Conservation (phyloP, 2,113 vertebrate species). For the Dicrurus megarhynchus region DNA sequence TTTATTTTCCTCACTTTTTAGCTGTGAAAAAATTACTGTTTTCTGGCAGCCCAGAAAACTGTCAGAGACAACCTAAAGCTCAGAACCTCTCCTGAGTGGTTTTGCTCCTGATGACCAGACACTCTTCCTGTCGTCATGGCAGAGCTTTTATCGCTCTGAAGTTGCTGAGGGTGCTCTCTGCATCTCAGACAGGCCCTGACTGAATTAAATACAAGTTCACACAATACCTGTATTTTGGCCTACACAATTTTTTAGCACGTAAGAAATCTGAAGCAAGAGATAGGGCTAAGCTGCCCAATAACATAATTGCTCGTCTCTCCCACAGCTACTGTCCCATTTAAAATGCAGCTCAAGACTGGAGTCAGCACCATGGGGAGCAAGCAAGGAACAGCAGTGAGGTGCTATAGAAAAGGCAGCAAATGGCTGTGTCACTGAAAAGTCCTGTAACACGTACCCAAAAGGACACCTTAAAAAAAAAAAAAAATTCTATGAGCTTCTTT, state of each 20-base stretch:
- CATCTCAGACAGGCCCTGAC: neutral
- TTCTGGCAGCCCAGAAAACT: neutral
- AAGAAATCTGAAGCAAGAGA: neutral
- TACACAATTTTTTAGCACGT: neutral
- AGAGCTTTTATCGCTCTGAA: neutral
- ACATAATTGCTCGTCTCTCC: neutral
- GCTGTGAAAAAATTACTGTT: neutral
- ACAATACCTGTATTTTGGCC: neutral
- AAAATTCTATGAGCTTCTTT: neutral
- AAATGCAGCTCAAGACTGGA: neutral
- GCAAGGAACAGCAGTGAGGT: neutral
- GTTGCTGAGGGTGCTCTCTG: neutral
- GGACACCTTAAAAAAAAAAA: neutral
- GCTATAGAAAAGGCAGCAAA: neutral
- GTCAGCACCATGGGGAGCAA: neutral
- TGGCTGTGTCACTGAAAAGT: neutral
- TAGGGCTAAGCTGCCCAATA: neutral
- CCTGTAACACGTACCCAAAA: neutral
- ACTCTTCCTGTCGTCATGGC: rapidly evolving
- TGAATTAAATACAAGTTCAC: neutral
- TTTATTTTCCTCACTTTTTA: neutral
- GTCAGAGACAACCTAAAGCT: neutral
- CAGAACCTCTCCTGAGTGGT: neutral
- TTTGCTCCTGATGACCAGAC: neutral
- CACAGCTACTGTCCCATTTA: neutral